Percentiles rank a stretch among this genome's conserved stretches.
phyloP scores from a whole-genome alignment of 2,797 vertebrate genomes.

The Gymnoscopelus braueri region DNA sequence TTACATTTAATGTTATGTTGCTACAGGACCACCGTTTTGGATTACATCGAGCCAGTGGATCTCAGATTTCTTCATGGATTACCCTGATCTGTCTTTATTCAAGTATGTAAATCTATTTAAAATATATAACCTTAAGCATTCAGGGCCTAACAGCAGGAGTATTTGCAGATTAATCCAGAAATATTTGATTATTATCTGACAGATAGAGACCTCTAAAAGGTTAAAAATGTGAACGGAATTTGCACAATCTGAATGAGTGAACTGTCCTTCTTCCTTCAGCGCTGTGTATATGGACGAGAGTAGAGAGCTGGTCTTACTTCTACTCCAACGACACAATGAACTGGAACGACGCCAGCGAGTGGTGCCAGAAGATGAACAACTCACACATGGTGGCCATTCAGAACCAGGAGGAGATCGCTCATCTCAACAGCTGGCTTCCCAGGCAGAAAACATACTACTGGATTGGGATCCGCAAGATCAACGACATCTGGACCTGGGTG shows the following conservation, averaged over 20 bases:
- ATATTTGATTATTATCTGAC: no score
- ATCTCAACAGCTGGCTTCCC: constrained; percentile 76
- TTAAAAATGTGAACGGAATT: no score
- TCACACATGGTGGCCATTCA: constrained; percentile 88
- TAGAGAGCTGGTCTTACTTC: constrained; percentile 81
- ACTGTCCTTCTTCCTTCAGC: constrained; percentile 55
- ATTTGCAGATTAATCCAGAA: no score
- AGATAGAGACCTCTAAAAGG: background rate
- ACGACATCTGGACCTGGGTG: constrained; percentile 82
- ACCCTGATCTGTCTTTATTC: constrained; percentile 58
- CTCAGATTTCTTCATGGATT: constrained; percentile 36
- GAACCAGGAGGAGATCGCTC: constrained; percentile 78
- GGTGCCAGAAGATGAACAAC: constrained; percentile 67
- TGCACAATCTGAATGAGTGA: no score
- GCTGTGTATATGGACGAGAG: constrained; percentile 62
- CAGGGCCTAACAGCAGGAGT: no score
- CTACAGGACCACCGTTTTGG: constrained; percentile 50
- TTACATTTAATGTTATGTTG: no score
- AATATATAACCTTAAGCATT: background rate
- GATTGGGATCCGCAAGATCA: constrained; percentile 86
- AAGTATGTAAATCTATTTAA: constrained; percentile 60
- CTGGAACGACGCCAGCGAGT: constrained; percentile 68
- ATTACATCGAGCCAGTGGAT: constrained; percentile 26
- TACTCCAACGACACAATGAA: constrained; percentile 68
- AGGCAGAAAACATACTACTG: constrained; percentile 67